A percentile compares a stretch with the other conserved stretches of the same genome.
Evolutionary conservation across 2,797 vertebrate genomes (phyloP).

Genomic region (Gastrophryne carolinensis): DNA sequence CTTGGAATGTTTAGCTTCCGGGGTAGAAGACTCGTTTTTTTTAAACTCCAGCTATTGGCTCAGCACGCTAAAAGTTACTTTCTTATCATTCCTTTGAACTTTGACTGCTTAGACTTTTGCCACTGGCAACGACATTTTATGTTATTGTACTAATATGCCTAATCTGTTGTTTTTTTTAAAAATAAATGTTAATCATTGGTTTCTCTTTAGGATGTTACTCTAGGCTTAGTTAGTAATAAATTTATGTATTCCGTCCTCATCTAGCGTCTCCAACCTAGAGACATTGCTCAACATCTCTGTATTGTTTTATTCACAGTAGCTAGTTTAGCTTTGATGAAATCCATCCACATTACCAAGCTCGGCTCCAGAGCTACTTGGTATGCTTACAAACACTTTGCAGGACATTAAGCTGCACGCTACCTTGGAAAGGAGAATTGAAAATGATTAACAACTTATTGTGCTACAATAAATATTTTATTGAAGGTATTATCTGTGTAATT

Average conservation of each 20-base stretch:
- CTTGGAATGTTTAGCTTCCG: too few species aligned
- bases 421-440: constrained; percentile 63
- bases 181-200: too few species aligned
- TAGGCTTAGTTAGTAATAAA: too few species aligned
- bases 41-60: too few species aligned
- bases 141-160: too few species aligned
- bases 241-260: background rate
- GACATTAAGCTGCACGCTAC: constrained; percentile 57
- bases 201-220: too few species aligned
- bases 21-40: too few species aligned
- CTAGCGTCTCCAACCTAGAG: constrained; percentile 1
- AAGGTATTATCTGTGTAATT: constrained; percentile 62
- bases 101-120: too few species aligned
- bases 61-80: too few species aligned
- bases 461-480: constrained; percentile 68
- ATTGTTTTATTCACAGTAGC: constrained; percentile 61
- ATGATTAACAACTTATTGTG: constrained; percentile 62
- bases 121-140: too few species aligned
- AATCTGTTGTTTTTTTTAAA: too few species aligned
- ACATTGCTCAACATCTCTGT: constrained; percentile 55
- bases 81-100: too few species aligned
- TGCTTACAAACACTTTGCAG: constrained; percentile 56
- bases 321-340: constrained; percentile 60
- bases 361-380: constrained; percentile 61
- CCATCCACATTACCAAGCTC: constrained; percentile 58